Evolutionary conservation across 1,140 invertebrate genomes (phyloP).

Genomic region (Nautilus pompilius): DNA sequence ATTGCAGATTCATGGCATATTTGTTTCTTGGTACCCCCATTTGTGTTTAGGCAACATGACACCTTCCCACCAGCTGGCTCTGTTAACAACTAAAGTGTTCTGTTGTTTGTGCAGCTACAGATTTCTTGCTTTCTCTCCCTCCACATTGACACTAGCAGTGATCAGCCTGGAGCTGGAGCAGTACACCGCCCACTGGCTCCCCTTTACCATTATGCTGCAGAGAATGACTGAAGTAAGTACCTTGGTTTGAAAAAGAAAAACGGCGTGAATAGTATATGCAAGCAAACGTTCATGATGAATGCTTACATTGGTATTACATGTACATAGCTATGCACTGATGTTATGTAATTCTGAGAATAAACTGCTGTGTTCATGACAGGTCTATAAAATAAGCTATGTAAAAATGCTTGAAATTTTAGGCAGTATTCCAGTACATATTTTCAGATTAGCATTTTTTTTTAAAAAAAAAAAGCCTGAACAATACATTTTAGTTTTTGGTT

Average conservation of each 20-base stretch:
- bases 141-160: slow-evolving; percentile 40
- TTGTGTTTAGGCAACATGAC: slow-evolving; percentile 44
- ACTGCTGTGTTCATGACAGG: too few species aligned
- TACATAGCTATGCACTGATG: too few species aligned
- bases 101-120: slow-evolving; percentile 34
- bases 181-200: slow-evolving; percentile 41
- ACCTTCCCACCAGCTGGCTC: slow-evolving; percentile 42
- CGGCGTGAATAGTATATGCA: too few species aligned
- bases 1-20: slow-evolving; percentile 46
- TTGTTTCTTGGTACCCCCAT: slow-evolving; percentile 47
- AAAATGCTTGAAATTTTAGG: too few species aligned
- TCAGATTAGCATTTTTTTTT: too few species aligned
- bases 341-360: too few species aligned
- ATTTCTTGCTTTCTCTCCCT: slow-evolving; percentile 35
- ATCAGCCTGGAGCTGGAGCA: slow-evolving; percentile 50
- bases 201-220: slow-evolving; percentile 40
- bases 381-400: too few species aligned
- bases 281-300: too few species aligned
- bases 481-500: too few species aligned
- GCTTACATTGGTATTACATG: too few species aligned
- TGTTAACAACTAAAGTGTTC: slow-evolving; percentile 41
- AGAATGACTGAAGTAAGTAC: slow-evolving; percentile 40
- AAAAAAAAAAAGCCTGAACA: too few species aligned
- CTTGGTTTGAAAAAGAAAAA: neutral
- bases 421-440: too few species aligned